phyloP scores from a whole-genome alignment of 2,113 vertebrate genomes.

The Galemys pyrenaicus region DNA sequence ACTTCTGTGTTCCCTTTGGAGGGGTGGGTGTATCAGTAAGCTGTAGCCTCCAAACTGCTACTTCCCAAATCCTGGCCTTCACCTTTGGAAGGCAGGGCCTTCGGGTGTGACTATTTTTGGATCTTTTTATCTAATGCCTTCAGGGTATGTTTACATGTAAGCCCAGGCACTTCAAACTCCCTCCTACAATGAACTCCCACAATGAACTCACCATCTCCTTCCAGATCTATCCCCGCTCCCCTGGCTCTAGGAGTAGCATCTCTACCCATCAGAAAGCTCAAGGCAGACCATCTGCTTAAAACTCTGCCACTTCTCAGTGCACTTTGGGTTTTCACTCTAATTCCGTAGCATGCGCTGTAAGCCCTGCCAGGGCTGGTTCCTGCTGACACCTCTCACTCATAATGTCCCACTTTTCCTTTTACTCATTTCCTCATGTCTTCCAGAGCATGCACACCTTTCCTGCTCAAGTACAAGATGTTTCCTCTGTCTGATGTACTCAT shows the following conservation, averaged over 20 bases:
- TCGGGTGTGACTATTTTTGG: neutral
- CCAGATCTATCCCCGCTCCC: neutral
- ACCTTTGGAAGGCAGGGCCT: too few relatives aligned
- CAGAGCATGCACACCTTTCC: neutral
- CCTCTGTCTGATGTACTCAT: neutral
- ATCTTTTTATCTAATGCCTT: neutral
- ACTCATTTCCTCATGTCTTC: neutral
- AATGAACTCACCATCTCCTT: neutral
- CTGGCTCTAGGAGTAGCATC: neutral
- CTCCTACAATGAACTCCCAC: neutral
- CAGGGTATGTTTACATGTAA: neutral
- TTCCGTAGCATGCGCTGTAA: neutral
- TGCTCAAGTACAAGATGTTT: neutral
- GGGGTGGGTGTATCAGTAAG: neutral
- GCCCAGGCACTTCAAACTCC: neutral
- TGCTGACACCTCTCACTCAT: neutral
- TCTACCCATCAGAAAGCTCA: neutral
- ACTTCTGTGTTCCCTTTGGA: neutral
- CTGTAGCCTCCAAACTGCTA: neutral
- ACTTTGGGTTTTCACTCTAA: neutral
- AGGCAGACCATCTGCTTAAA: neutral
- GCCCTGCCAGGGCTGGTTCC: neutral
- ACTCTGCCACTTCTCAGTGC: neutral
- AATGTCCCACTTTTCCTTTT: neutral
- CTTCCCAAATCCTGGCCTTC: neutral